Evolutionary conservation across 2,113 vertebrate genomes (phyloP), one percentile per base, ranked within the genome.

Genomic region (Taxidea taxus): DNA sequence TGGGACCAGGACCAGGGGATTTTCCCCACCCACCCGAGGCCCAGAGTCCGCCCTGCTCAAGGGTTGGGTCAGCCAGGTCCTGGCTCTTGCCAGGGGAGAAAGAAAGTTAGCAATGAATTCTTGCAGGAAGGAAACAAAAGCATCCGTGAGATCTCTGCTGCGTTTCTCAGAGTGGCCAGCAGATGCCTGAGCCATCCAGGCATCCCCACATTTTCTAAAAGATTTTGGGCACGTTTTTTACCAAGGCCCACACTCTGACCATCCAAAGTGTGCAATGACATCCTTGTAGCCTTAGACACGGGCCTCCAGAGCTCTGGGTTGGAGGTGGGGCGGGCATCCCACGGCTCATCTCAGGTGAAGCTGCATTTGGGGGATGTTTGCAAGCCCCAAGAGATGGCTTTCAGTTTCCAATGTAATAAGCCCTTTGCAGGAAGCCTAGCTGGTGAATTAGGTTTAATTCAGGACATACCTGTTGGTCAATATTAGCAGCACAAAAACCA

Each of bases 161-260:
- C n/a, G n/a, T n/a, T n/a, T n/a, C n/a, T n/a, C n/a, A n/a, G n/a
- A n/a, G n/a, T n/a, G n/a, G n/a, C n/a, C n/a, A n/a, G n/a, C n/a
- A n/a, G n/a, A n/a, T n/a, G n/a, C n/a, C n/a, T n/a, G 64, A 68
- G 66, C 34, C 34, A 68, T 34, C 66, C 16, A 68, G 66, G 66
- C 34, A 68, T 18, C 34, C 34, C 31, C 42, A 81, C 84, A n/a
- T 91, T 87, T 95, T 91, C 64, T 72, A 47, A 80, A 72, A 85
- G 14, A 84, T 34, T 44, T 77, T 4, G 44, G 20, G 15, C 12
- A 10, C 34, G 4, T 25, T 49, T 72, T 25, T 77, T n/a, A 39
- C 34, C 27, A 42, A 72, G n/a, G 37, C 20, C 64, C 34, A 42
- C 25, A 27, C 20, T 44, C 47, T 10, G 1, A 31, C 75, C 74